Evolutionary conservation across 2,113 vertebrate genomes (phyloP), one percentile per base, ranked within the genome.

Genomic region (Lampris megalopsis): DNA sequence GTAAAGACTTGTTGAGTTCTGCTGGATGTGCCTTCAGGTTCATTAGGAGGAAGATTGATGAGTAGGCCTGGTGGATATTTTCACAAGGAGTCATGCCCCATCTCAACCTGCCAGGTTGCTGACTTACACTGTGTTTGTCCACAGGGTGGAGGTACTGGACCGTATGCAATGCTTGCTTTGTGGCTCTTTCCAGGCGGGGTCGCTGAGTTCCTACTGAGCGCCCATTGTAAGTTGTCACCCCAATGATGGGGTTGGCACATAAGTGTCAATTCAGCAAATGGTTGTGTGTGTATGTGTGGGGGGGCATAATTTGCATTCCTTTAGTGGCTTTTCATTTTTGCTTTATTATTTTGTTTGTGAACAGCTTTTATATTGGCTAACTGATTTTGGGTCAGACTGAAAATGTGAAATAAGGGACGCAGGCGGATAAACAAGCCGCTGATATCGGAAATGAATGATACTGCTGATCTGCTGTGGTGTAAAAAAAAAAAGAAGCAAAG

Each of bases 1-100:
- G 94, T 37, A 94, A 94, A 79, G 94, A 93, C 60, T 95, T 95
- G 77, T 94, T 92, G 3, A 71, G 86, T 9, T 94, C 94, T 0
- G 94, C 93, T 57, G 94, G 89, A 78, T 92, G 92, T 0, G 93
- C 94, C 61, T 95, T 94, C 73, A 88, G 70, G 76, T 85, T 95
- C 7, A 82, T 94, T 69, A 93, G 92, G 94, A 68, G 94, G 45
- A 94, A 95, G 50, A 61, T 94, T 4, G 1, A 92, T 69, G 92
- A 94, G 94, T 95, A 73, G 83, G 74, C 11, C 9, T 53, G 9
- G 6, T 45, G 10, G 45, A 11, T 1, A 37, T 36, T 49, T 65
- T 50, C 6, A 10, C 1, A 10, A 49, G 47, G 11, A 41, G 37
- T 8, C 2, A 36, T 38, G 36, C 13, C 9, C 59, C 24, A 24